phyloP scores from a whole-genome alignment of 1,140 invertebrate species.

The Drosophila baimaii region DNA sequence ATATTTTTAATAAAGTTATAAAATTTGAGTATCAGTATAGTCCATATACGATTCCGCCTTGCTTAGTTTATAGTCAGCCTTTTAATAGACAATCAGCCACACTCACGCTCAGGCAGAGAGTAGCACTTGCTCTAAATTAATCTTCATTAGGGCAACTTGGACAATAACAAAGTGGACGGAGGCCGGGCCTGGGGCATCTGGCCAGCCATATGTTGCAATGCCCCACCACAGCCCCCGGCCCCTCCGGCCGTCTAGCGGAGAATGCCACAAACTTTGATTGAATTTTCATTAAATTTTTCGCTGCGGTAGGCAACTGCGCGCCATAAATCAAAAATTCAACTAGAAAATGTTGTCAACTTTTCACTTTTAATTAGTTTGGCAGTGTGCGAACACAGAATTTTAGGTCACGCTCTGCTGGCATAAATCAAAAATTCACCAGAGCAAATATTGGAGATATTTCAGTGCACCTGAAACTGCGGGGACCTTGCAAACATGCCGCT shows the following conservation, averaged over 20 bases:
- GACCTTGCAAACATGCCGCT: constrained; percentile 27
- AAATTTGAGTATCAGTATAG: background rate
- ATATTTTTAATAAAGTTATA: too few relatives aligned
- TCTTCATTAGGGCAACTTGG: constrained; percentile 75
- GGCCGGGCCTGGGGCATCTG: constrained; percentile 23
- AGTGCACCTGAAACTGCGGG: constrained; percentile 59
- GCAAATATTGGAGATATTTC: constrained; percentile 67
- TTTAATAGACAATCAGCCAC: constrained; percentile 41
- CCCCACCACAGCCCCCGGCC: background rate
- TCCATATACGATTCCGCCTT: background rate
- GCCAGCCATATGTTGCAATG: constrained; percentile 56
- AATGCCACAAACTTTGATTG: constrained; percentile 70
- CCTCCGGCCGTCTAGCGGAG: background rate
- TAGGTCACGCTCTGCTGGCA: constrained; percentile 65
- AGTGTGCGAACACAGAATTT: constrained; percentile 58
- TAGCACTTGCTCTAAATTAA: constrained; percentile 74
- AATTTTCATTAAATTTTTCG: constrained; percentile 78
- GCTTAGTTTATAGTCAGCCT: constrained; percentile 7
- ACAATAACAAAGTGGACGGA: constrained; percentile 45
- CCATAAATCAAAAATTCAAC: constrained; percentile 76
- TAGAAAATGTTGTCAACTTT: constrained; percentile 78
- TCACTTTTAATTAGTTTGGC: constrained; percentile 79
- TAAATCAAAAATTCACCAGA: constrained; percentile 76
- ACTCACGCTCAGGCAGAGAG: constrained; percentile 12
- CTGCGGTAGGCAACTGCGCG: constrained; percentile 63